Evolutionary conservation across 2,797 vertebrate genomes (phyloP).

Genomic region (Anguilla megastoma): DNA sequence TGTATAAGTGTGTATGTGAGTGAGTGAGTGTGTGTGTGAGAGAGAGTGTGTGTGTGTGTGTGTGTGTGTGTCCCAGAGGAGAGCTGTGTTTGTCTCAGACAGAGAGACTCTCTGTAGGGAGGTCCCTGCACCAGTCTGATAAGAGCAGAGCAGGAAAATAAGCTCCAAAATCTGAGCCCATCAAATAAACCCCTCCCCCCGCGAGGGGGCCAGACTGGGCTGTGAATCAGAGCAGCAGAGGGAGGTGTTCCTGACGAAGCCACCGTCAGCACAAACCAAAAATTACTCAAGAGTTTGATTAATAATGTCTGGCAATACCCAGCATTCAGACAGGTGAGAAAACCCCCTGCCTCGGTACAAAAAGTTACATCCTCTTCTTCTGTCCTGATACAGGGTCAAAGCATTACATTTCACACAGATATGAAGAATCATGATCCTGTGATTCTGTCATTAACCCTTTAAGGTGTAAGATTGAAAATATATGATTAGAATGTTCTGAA

Average conservation of each 20-base stretch:
- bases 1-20: slow-evolving; percentile 7
- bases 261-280: neutral
- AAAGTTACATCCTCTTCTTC: neutral
- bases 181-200: neutral
- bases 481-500: too few relatives aligned
- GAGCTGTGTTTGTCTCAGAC: slow-evolving; percentile 20
- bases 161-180: slow-evolving; percentile 26
- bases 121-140: slow-evolving; percentile 66
- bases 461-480: too few relatives aligned
- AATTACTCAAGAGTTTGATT: neutral
- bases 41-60: slow-evolving; percentile 14
- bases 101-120: slow-evolving; percentile 59
- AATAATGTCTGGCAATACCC: neutral
- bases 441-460: too few relatives aligned
- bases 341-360: neutral
- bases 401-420: too few relatives aligned
- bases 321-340: neutral
- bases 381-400: too few relatives aligned
- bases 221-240: neutral
- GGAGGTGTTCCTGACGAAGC: neutral
- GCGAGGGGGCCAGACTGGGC: neutral
- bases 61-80: neutral
- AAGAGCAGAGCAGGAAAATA: slow-evolving; percentile 61
- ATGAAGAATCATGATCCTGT: too few relatives aligned
- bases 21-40: neutral